phyloP scores from a whole-genome alignment of 2,888 invertebrate species.

The Nemoura dubitans region DNA sequence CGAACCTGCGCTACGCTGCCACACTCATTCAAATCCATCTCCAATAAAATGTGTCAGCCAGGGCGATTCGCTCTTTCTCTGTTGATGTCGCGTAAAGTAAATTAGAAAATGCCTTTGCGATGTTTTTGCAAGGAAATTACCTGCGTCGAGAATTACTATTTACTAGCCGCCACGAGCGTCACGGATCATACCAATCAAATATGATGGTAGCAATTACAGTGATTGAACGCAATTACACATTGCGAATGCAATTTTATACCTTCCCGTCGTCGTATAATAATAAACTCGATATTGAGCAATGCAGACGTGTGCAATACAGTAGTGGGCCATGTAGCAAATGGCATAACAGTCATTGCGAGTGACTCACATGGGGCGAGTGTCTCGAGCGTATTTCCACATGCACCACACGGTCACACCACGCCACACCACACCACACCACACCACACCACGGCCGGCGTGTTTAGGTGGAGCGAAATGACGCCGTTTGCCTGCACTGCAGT shows the following conservation, averaged over 20 bases:
- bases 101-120: not conserved
- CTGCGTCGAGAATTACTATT: not conserved
- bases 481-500: not conserved
- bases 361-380: not conserved
- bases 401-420: too few species aligned
- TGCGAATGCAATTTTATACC: not conserved
- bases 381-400: not conserved
- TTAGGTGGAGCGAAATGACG: not conserved
- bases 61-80: not conserved
- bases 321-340: not conserved
- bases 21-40: not conserved
- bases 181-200: not conserved
- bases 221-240: not conserved
- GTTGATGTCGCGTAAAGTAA: not conserved
- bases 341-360: not conserved
- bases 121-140: not conserved
- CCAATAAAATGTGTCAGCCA: too few species aligned
- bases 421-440: too few species aligned
- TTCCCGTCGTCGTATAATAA: not conserved
- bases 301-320: not conserved
- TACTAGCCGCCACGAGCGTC: not conserved
- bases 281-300: not conserved
- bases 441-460: too few species aligned
- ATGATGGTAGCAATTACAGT: not conserved
- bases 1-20: not conserved